Conservation (phyloP, 1,140 invertebrate genomes). For the Drosophila kurseongensis region DNA sequence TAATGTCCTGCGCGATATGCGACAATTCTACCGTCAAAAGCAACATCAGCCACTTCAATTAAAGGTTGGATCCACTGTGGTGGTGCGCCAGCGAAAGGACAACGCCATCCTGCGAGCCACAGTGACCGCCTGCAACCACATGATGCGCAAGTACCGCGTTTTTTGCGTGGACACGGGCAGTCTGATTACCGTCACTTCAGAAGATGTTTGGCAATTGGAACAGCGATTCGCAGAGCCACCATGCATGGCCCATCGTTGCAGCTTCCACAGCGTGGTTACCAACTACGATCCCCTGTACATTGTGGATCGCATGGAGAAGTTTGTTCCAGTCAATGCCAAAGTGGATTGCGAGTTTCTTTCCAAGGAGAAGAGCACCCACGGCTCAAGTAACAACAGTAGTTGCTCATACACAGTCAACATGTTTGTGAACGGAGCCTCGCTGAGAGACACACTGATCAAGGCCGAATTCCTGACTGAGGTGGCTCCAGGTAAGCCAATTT, state of each 20-base stretch:
- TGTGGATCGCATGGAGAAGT: constrained; percentile 87
- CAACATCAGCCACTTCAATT: constrained; percentile 84
- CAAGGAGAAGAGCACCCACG: constrained; percentile 35
- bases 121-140: constrained; percentile 86
- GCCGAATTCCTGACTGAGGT: constrained; percentile 68
- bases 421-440: constrained; percentile 63
- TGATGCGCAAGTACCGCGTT: constrained; percentile 87
- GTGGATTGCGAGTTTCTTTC: constrained; percentile 70
- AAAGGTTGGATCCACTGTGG: constrained; percentile 86
- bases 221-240: constrained; percentile 88
- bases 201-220: constrained; percentile 89
- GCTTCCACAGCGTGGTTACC: constrained; percentile 87
- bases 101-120: constrained; percentile 88
- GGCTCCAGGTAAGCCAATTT: constrained; percentile 46
- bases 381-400: constrained; percentile 5
- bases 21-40: constrained; percentile 87
- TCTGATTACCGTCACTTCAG: constrained; percentile 86
- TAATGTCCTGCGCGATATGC: constrained; percentile 89
- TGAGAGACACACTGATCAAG: constrained; percentile 60
- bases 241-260: constrained; percentile 89
- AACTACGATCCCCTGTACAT: constrained; percentile 85
- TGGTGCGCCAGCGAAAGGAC: constrained; percentile 89
- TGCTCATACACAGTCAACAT: constrained; percentile 64
- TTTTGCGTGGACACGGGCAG: constrained; percentile 92
- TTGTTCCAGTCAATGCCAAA: constrained; percentile 65